A percentile compares a stretch with the other conserved stretches of the same genome.
phyloP scores from a whole-genome alignment of 2,797 vertebrate genomes.

The Merluccius polli region DNA sequence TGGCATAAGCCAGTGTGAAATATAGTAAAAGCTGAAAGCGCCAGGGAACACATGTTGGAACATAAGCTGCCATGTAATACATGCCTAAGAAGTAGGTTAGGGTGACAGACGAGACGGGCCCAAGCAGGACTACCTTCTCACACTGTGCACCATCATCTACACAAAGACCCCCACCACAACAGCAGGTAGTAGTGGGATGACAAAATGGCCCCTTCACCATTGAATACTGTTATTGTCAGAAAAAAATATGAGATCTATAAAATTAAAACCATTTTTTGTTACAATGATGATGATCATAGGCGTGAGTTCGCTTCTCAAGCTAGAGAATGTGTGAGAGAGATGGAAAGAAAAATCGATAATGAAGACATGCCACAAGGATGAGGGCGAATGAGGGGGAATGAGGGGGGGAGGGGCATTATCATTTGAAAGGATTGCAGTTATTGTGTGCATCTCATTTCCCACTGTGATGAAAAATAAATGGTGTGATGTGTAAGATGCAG shows the following conservation, averaged over 20 bases:
- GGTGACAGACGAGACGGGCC: slow-evolving; percentile 5
- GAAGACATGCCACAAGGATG: slow-evolving; percentile 45
- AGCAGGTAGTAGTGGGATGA: slow-evolving; percentile 22
- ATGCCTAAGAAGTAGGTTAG: slow-evolving; percentile 44
- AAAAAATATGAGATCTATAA: slow-evolving; percentile 20
- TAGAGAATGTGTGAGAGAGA: slow-evolving; percentile 6
- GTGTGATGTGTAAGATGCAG: slow-evolving; percentile 84
- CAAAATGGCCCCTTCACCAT: not conserved
- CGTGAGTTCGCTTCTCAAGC: not conserved
- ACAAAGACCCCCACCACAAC: not conserved
- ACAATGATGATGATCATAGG: too few species aligned
- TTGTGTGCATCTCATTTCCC: slow-evolving; percentile 68
- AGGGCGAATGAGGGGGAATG: not conserved
- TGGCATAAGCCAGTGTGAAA: slow-evolving; percentile 63
- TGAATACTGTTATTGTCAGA: not conserved
- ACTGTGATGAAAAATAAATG: slow-evolving; percentile 83
- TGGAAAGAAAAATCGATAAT: slow-evolving; percentile 47
- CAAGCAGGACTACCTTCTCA: slow-evolving; percentile 8
- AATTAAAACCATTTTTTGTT: not conserved
- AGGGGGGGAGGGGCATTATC: slow-evolving; percentile 69
- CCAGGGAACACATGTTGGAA: slow-evolving; percentile 54
- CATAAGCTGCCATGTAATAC: slow-evolving; percentile 67
- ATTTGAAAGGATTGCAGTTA: slow-evolving; percentile 79
- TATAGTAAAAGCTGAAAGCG: slow-evolving; percentile 48
- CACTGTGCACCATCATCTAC: not conserved